A percentile compares a stretch with the other conserved stretches of the same genome.
Conservation (phyloP, 1,140 invertebrate genomes). For the Drosophila equinoxialis region DNA sequence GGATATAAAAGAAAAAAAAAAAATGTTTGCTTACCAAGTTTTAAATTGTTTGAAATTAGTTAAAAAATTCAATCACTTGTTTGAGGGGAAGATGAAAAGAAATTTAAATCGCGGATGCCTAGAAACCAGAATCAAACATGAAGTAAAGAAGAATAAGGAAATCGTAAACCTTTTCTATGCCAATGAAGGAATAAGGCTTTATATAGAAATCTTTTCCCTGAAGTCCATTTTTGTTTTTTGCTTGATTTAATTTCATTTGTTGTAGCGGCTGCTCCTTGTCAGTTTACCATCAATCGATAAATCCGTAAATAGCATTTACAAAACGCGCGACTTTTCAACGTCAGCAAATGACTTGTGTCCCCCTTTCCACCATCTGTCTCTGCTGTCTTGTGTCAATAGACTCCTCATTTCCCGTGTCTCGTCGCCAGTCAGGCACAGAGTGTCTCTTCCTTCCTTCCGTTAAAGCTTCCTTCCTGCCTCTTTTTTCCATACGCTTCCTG, state of each 20-base stretch:
- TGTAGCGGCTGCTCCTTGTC: conserved; percentile 3
- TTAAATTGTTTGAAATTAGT: conserved; percentile 7
- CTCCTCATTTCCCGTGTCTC: conserved; percentile 33
- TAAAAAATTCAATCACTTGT: conserved; percentile 10
- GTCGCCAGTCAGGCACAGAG: conserved; percentile 21
- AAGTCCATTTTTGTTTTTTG: not conserved
- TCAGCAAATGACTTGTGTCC: conserved; percentile 35
- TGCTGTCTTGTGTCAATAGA: not conserved
- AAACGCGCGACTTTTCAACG: conserved; percentile 65
- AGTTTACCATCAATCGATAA: conserved; percentile 57
- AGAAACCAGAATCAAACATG: too few species aligned
- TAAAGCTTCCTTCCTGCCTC: conserved; percentile 33
- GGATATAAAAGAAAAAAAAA: not conserved
- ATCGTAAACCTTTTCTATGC: too few species aligned
- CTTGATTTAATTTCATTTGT: conserved; percentile 10
- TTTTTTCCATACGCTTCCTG: conserved; percentile 30
- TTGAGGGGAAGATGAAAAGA: too few species aligned
- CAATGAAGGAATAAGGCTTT: too few species aligned
- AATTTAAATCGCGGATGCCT: too few species aligned
- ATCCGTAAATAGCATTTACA: conserved; percentile 71
- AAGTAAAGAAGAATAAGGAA: too few species aligned
- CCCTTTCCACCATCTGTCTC: too few species aligned
- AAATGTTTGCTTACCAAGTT: not conserved
- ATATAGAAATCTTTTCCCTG: conserved; percentile 10
- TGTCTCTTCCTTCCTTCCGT: conserved; percentile 48